phyloP scores from a whole-genome alignment of 2,113 vertebrate species.

The Megaptera novaeangliae region DNA sequence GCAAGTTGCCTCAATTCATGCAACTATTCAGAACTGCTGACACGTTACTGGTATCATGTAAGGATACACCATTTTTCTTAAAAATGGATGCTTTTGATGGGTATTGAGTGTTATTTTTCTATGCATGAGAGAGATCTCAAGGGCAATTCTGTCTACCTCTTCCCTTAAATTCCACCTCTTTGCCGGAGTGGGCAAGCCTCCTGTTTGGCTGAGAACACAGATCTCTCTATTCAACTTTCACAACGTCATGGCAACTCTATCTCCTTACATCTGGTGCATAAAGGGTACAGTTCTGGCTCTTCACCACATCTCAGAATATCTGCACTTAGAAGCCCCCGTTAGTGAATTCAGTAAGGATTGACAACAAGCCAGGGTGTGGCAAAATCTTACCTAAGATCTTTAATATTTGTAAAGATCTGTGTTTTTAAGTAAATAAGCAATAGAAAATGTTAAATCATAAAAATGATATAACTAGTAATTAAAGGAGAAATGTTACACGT shows the following conservation, averaged over 20 bases:
- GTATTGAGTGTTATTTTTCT: neutral
- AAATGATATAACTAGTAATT: neutral
- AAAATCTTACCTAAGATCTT: neutral
- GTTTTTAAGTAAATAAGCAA: neutral
- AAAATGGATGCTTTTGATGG: neutral
- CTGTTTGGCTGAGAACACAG: slow-evolving; percentile 17
- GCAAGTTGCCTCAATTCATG: neutral
- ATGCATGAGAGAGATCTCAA: neutral
- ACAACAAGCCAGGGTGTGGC: neutral
- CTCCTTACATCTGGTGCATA: neutral
- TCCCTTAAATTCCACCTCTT: neutral
- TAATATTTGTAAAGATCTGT: neutral
- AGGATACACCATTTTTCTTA: neutral
- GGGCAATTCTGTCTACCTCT: neutral
- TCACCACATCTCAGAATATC: slow-evolving; percentile 44
- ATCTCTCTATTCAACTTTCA: neutral
- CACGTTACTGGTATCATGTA: neutral
- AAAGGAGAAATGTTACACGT: neutral
- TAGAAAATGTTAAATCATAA: neutral
- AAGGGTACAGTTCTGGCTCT: neutral
- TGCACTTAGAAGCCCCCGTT: neutral
- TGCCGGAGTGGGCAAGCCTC: neutral
- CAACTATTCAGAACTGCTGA: neutral
- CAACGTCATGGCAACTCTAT: neutral
- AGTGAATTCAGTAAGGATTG: slow-evolving; percentile 8